Conservation (phyloP, 2,888 invertebrate genomes). For the Meganola albula region DNA sequence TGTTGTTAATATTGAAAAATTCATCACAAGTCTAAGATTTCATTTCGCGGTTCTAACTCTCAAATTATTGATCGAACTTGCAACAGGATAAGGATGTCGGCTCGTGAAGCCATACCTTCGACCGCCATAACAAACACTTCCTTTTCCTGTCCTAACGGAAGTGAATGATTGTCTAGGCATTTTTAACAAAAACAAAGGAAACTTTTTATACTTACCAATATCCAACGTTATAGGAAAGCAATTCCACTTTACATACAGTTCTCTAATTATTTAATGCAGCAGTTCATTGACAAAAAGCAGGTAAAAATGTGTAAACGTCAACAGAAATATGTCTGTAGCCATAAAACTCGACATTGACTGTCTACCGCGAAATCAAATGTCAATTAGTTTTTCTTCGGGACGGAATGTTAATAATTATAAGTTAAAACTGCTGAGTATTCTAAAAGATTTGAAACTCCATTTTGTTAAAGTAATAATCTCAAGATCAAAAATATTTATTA, state of each 20-base stretch:
- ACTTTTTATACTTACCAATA: conserved; percentile 27
- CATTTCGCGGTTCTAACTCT: conserved; percentile 31
- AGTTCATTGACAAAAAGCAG: too few relatives aligned
- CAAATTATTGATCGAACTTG: conserved; percentile 30
- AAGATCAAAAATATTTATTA: too few relatives aligned
- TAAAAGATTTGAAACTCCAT: too few relatives aligned
- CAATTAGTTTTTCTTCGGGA: too few relatives aligned
- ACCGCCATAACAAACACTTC: conserved; percentile 76
- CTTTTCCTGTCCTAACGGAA: conserved; percentile 79
- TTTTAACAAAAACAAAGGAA: conserved; percentile 8
- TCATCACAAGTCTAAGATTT: conserved; percentile 15
- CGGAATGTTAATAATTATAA: too few relatives aligned
- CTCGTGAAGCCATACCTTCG: conserved; percentile 34
- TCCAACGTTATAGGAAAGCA: too few relatives aligned
- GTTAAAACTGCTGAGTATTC: too few relatives aligned
- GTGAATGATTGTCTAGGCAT: conserved; percentile 29
- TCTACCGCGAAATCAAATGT: conserved; percentile 39
- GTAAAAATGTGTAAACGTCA: conserved; percentile 33
- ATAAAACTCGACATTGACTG: conserved; percentile 23
- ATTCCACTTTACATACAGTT: too few relatives aligned
- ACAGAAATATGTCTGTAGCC: conserved; percentile 26
- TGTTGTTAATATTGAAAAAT: too few relatives aligned
- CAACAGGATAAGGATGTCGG: conserved; percentile 62
- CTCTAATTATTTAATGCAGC: too few relatives aligned
- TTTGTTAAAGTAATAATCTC: too few relatives aligned